Base-by-base conservation (phyloP, 2,113 vertebrate species). In the Chamaea fasciata region DNA sequence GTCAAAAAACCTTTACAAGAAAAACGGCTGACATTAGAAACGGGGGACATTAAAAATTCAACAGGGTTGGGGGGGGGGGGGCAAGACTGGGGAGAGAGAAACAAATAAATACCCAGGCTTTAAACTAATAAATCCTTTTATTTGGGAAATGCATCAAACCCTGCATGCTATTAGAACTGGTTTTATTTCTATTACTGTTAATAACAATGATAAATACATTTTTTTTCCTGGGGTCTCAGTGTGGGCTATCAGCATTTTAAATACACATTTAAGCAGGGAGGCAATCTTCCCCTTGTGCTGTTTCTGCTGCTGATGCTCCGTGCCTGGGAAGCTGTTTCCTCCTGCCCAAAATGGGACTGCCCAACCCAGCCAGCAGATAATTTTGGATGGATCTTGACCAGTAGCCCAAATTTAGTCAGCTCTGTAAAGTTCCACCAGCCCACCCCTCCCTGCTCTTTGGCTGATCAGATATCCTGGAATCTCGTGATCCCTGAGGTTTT, bases 1-100 rank as follows among this genome's bases (percentile, higher is more conserved):
- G 96, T 96, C 94, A 96, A 71, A 94, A 96, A 96, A 94, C 76
- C 95, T 86, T 94, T 93, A 75, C 88, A 92, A 96, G 94, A 95
- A 93, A 92, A 97, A 95, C 16, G 69, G 44, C 96, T 95, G 96
- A 88, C 93, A 83, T 96, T 97, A 95, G 93, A 81, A 95, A 94
- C 92, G 63, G 70, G 6, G 39, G 35, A 44, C 85, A 96, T 96
- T 95, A 97, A 97, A 96, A 95, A 97, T 96, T 95, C 93, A 96
- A 7, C 88, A 90, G 18, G 2, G 55, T 26, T 89, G 68, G 88
- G 47, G 4, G 46, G 57, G 57, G 11, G 19, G 75, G 80, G 63
- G 63, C 59, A 90, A 82, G 86, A 68, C 49, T 78, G 85, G 44
- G 55, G 88, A 90, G 87, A 68, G 74, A 94, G 92, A 93, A 96